Percentiles rank a stretch among this genome's conserved stretches.
These are phyloP conservation scores for Artibeus jamaicensis DNA, from an alignment of 2,797 vertebrate genomes.

Conservation along the genomic window DNA sequence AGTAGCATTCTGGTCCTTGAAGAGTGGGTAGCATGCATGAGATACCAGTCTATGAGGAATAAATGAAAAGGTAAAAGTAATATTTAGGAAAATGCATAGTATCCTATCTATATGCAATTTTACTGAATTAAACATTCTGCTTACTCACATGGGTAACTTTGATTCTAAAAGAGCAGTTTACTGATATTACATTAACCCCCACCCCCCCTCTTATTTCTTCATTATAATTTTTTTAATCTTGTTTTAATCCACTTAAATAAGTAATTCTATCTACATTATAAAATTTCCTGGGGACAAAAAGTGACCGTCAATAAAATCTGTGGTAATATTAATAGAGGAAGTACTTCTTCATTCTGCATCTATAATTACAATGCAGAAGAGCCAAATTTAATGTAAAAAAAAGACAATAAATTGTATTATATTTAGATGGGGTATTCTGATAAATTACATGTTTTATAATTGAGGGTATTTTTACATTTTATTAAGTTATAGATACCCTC, in stretches of 20 bases:
- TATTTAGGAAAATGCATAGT: not conserved
- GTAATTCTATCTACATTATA: not conserved
- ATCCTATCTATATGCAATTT: not conserved
- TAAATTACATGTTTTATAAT: not conserved
- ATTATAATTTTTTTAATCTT: not conserved
- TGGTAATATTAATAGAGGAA: not conserved
- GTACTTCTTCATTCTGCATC: not conserved
- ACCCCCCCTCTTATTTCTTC: not conserved
- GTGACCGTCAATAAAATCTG: not conserved
- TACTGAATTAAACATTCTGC: not conserved
- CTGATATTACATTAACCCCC: not conserved
- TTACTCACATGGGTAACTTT: not conserved
- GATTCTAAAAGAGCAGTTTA: not conserved
- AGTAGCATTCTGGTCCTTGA: constrained; percentile 75
- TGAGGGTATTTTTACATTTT: not conserved
- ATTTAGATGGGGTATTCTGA: not conserved
- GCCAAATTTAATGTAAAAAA: not conserved
- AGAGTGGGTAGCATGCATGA: constrained; percentile 84
- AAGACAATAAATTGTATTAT: not conserved
- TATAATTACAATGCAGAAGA: not conserved
- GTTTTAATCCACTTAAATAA: not conserved
- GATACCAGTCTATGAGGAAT: constrained; percentile 81
- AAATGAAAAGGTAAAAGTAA: not conserved
- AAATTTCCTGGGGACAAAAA: constrained; percentile 5
- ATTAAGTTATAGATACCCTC: not conserved